These are phyloP conservation scores for Nebria salina DNA, from an alignment of 2,888 invertebrate species.

Conservation along the genomic window DNA sequence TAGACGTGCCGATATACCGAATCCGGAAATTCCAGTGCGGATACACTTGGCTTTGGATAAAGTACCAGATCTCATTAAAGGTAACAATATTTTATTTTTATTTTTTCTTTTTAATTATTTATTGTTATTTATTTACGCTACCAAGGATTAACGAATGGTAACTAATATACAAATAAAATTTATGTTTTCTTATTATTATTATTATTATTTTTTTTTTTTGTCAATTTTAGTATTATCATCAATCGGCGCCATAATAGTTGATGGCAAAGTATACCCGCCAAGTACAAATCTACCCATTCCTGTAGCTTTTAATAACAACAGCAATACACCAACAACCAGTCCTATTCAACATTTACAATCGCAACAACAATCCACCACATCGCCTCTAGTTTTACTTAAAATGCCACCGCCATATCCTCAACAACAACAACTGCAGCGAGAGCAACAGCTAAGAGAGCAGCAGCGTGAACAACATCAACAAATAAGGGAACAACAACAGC, in stretches of 20 bases:
- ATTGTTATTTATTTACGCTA: slow-evolving; percentile 46
- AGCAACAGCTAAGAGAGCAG: slow-evolving; percentile 58
- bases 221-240: slow-evolving; percentile 73
- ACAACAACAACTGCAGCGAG: slow-evolving; percentile 55
- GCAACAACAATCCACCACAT: slow-evolving; percentile 57
- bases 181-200: slow-evolving; percentile 9
- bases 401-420: slow-evolving; percentile 58
- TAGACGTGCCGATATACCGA: slow-evolving; percentile 86
- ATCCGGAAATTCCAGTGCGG: slow-evolving; percentile 88
- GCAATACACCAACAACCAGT: slow-evolving; percentile 43
- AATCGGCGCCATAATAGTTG: slow-evolving; percentile 84
- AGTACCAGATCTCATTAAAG: slow-evolving; percentile 81
- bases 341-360: slow-evolving; percentile 58
- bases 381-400: slow-evolving; percentile 50
- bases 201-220: slow-evolving; percentile 9
- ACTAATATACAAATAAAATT: slow-evolving; percentile 18
- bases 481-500: slow-evolving; percentile 56
- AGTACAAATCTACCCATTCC: slow-evolving; percentile 22
- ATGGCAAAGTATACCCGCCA: slow-evolving; percentile 78
- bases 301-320: slow-evolving; percentile 47
- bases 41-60: slow-evolving; percentile 83
- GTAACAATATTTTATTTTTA: slow-evolving; percentile 59
- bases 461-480: slow-evolving; percentile 52
- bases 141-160: slow-evolving; percentile 56
- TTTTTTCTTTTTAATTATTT: slow-evolving; percentile 9